Base-by-base conservation (phyloP, 2,113 vertebrate species). In the Boulengeromyrus knoepffleri region DNA sequence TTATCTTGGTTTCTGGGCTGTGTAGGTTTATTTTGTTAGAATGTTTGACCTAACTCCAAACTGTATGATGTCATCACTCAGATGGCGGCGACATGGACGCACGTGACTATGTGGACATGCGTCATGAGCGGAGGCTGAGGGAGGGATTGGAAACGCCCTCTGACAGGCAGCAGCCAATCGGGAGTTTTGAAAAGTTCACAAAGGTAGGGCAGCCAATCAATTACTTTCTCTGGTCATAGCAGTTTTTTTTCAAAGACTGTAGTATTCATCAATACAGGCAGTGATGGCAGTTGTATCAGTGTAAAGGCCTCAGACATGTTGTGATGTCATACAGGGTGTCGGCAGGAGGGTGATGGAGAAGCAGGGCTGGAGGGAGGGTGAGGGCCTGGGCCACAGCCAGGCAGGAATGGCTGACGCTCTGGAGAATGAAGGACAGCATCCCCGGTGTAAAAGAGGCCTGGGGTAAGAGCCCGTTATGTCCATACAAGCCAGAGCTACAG, bases 11-110 rank as follows among this genome's bases (percentile, higher is more conserved):
- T 70, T 31, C 62, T 70, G 62, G 62, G 45, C 84, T 0, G 12
- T 50, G 39, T 27, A 49, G 3, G 84, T 27, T 86, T 50, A n/a
- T 49, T 12, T 50, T 70, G 4, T 31, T 80, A 80, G 13, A 19
- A 42, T 42, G 36, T 39, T 39, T 42, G 36, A 36, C 36, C 31
- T 39, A 36, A 53, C 2, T 31, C 17, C 45, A 49, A 86, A 31
- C 46, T 27, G 27, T 13, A 27, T 50, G 27, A 53, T 88, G 15
- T 46, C 21, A 45, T n/a, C 86, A 46, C 90, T 87, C 92, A 98
- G 98, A 97, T 91, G 97, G 96, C 56, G 99, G 98, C 5, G 98
- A 99, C 90, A 99, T 98, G 93, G 99, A 99, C 9, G 96, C 98
- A 31, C 97, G 96, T 5, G 98, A 99, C 92, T 97, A 96, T 0